A percentile compares a stretch with the other conserved stretches of the same genome.
phyloP scores from a whole-genome alignment of 2,113 vertebrate genomes.

The Notechis scutatus region DNA sequence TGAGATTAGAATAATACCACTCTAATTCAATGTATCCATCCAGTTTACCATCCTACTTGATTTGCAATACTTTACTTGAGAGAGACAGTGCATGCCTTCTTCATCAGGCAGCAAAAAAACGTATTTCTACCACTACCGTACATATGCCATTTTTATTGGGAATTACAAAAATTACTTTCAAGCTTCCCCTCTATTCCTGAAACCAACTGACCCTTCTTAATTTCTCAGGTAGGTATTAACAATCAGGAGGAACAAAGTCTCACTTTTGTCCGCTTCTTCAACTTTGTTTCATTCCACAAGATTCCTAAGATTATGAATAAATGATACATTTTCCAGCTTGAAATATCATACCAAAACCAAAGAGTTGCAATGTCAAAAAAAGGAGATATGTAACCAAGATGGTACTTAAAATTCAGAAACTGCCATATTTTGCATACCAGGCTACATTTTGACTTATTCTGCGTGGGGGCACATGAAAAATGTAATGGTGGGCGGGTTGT shows the following conservation, averaged over 20 bases:
- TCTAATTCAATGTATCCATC: neutral
- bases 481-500: neutral
- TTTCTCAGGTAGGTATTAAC: neutral
- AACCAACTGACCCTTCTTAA: neutral
- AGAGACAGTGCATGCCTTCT: neutral
- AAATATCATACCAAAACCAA: conserved; percentile 21
- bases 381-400: neutral
- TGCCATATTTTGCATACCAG: neutral
- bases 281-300: conserved; percentile 5
- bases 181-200: neutral
- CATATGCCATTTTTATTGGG: neutral
- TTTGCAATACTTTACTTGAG: neutral
- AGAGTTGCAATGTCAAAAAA: neutral
- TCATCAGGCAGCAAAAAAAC: neutral
- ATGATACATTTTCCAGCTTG: neutral
- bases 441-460: neutral
- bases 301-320: neutral
- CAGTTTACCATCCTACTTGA: neutral
- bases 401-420: neutral
- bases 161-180: neutral
- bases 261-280: fast-evolving
- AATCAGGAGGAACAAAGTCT: neutral
- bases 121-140: neutral
- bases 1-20: neutral
- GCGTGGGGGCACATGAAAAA: neutral